These are phyloP conservation scores for Lytechinus pictus DNA, from an alignment of 35 echinoderm and acorn worm species.

Conservation along the genomic window DNA sequence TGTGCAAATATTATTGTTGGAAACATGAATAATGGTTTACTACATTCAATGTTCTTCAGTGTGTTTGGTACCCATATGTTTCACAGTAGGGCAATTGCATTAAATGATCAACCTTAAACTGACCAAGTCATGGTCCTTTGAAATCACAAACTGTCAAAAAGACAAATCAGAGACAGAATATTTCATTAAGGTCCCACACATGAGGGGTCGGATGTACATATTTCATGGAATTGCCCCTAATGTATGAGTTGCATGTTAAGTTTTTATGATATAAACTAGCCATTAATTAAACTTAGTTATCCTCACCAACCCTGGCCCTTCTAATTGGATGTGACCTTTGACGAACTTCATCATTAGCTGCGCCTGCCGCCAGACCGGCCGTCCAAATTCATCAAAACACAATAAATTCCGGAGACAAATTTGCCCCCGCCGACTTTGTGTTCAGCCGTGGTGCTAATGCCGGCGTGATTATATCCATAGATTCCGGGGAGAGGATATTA, in stretches of 20 bases:
- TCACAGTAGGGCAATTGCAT: not conserved
- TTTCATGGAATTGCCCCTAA: no score
- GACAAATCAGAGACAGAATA: no score
- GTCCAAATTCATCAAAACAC: slow-evolving; percentile 18
- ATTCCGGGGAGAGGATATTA: not conserved
- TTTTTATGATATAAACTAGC: not conserved
- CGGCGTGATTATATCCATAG: not conserved
- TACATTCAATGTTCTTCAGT: not conserved
- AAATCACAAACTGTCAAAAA: no score
- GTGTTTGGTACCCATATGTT: not conserved
- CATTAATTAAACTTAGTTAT: not conserved
- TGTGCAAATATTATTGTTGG: no score
- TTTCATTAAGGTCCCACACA: no score
- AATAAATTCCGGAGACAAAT: slow-evolving; percentile 19
- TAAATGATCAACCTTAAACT: no score
- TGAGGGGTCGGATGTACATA: no score
- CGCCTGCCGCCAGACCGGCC: not conserved
- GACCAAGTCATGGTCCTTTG: no score
- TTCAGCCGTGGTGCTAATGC: not conserved
- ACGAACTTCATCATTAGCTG: not conserved
- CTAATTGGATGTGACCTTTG: not conserved
- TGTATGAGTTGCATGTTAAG: no score
- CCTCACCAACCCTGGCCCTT: not conserved
- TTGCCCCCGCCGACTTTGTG: not conserved
- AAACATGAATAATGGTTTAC: no score